phyloP scores from a whole-genome alignment of 2,113 vertebrate species.

The Xenopus laevis region DNA sequence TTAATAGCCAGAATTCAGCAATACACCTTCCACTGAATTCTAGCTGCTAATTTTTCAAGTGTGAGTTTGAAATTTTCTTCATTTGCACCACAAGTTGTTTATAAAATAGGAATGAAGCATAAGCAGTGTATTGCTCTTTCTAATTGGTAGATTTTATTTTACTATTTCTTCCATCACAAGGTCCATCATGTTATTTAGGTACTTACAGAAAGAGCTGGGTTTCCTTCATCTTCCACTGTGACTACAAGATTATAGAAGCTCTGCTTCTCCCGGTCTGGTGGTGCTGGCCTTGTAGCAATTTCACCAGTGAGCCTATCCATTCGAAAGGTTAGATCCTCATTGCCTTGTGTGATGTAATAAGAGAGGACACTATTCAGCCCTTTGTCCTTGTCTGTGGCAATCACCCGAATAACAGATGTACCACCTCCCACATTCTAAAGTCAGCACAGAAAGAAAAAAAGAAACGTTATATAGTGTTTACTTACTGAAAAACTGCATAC shows the following conservation, averaged over 20 bases:
- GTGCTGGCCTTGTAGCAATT: constrained; percentile 86
- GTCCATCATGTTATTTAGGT: neutral
- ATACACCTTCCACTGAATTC: too few species aligned
- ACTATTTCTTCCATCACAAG: too few species aligned
- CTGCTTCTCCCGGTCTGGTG: constrained; percentile 87
- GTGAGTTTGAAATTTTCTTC: too few species aligned
- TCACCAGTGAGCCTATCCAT: constrained; percentile 93
- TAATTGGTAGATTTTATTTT: too few species aligned
- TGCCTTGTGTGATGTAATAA: constrained; percentile 90
- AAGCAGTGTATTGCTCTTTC: too few species aligned
- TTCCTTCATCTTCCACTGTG: constrained; percentile 91
- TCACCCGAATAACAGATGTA: constrained; percentile 80
- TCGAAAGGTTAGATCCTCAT: constrained; percentile 92
- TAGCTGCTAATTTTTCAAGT: too few species aligned
- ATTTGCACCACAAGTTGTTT: too few species aligned
- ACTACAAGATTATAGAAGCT: constrained; percentile 81
- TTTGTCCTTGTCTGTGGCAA: constrained; percentile 78
- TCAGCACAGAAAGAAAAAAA: neutral
- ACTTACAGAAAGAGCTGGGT: constrained; percentile 84
- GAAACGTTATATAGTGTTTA: neutral
- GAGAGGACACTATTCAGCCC: constrained; percentile 90
- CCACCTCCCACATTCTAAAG: constrained; percentile 90
- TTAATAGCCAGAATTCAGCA: too few species aligned
- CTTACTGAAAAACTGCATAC: neutral
- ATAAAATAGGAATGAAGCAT: too few species aligned